Conservation (phyloP, 2,888 invertebrate genomes). For the Sinelater perroti region DNA sequence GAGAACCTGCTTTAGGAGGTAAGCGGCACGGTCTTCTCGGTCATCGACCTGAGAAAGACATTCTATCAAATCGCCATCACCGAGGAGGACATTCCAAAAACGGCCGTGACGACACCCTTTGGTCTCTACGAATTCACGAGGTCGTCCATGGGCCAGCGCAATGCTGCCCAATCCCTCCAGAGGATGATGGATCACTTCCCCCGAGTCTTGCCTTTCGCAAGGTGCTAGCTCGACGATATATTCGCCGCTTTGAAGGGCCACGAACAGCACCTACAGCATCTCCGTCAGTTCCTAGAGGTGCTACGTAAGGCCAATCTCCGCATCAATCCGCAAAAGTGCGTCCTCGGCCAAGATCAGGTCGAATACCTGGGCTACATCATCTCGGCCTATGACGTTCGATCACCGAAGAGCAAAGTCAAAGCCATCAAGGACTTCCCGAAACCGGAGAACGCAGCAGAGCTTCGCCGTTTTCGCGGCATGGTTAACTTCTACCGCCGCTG, state of each 20-base stretch:
- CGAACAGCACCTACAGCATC: background rate
- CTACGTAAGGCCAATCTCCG: background rate
- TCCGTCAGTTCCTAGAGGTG: background rate
- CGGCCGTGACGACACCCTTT: constrained; percentile 1
- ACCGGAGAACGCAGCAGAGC: background rate
- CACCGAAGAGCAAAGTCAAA: background rate
- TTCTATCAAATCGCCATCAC: constrained; percentile 2
- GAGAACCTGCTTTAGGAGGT: background rate
- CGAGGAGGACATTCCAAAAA: constrained; percentile 5
- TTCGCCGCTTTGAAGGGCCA: background rate
- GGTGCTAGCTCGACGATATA: constrained; percentile 9
- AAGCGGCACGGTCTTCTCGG: background rate
- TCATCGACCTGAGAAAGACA: background rate
- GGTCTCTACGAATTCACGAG: background rate
- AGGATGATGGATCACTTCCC: background rate
- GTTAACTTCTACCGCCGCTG: background rate
- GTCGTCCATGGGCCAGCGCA: background rate
- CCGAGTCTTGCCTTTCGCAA: background rate
- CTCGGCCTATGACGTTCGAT: background rate
- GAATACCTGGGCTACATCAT: background rate
- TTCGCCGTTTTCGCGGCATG: background rate
- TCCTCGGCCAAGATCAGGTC: background rate
- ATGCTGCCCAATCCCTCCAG: background rate
- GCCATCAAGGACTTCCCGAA: background rate
- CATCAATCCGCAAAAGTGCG: background rate